Percentiles rank a stretch among this genome's conserved stretches.
Conservation (phyloP, 2,888 invertebrate species). For the Phymatocera aterrima region DNA sequence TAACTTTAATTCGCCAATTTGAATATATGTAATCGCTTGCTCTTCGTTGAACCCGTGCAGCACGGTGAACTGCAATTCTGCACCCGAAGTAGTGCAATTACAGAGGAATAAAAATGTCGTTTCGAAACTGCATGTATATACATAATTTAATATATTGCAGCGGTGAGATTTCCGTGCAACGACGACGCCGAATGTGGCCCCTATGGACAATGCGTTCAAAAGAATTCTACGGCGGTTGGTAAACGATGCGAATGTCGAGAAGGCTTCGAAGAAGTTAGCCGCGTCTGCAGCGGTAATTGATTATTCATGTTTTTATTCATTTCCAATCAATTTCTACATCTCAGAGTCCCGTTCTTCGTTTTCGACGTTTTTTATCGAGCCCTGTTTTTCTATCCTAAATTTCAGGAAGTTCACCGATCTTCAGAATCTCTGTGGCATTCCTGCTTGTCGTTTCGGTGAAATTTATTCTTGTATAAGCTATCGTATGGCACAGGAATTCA, state of each 20-base stretch:
- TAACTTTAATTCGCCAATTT: too few relatives aligned
- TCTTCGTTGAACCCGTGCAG: too few relatives aligned
- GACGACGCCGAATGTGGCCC: slow-evolving; percentile 81
- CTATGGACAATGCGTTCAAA: slow-evolving; percentile 78
- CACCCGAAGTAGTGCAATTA: too few relatives aligned
- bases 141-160: too few relatives aligned
- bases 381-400: too few relatives aligned
- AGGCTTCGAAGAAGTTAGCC: slow-evolving; percentile 80
- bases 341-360: too few relatives aligned
- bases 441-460: slow-evolving; percentile 49
- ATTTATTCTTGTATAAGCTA: slow-evolving; percentile 50
- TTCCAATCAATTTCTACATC: neutral
- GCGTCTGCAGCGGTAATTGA: slow-evolving; percentile 78
- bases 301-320: neutral
- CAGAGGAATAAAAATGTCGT: too few relatives aligned
- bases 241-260: slow-evolving; percentile 73
- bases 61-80: too few relatives aligned
- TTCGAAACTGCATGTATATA: too few relatives aligned
- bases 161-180: slow-evolving; percentile 79
- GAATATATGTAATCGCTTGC: too few relatives aligned
- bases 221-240: slow-evolving; percentile 57
- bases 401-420: slow-evolving; percentile 53
- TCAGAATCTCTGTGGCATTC: slow-evolving; percentile 47
- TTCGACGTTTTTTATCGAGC: too few relatives aligned
- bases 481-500: neutral